Conservation (phyloP, 2,888 invertebrate genomes). For the Elegia similella region DNA sequence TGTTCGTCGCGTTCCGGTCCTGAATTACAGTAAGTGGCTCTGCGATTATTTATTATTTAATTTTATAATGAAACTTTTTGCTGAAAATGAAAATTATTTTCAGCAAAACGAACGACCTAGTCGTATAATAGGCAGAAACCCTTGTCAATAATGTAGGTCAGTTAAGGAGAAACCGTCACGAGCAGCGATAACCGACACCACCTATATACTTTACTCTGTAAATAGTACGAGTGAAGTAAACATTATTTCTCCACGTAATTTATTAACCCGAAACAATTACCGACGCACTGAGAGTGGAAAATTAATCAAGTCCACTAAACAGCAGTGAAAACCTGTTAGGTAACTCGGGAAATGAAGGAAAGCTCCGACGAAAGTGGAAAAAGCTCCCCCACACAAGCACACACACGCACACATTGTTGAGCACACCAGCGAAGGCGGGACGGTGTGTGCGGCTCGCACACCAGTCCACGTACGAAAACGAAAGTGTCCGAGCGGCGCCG, state of each 20-base stretch:
- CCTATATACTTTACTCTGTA: neutral
- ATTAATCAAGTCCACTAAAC: constrained; percentile 42
- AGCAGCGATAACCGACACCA: constrained; percentile 2
- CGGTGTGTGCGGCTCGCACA: constrained; percentile 43
- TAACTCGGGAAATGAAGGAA: constrained; percentile 75
- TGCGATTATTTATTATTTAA: constrained; percentile 2
- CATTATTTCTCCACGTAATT: constrained; percentile 35
- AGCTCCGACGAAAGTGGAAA: constrained; percentile 78
- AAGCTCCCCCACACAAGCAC: constrained; percentile 52
- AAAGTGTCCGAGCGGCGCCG: constrained; percentile 77
- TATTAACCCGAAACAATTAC: constrained; percentile 35
- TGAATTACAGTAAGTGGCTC: constrained; percentile 31
- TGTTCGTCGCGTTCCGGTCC: constrained; percentile 47
- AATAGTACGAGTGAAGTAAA: constrained; percentile 15
- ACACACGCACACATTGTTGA: constrained; percentile 29
- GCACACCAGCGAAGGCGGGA: constrained; percentile 28
- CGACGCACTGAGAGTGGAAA: constrained; percentile 21
- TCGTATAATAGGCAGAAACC: constrained; percentile 5
- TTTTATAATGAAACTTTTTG: neutral
- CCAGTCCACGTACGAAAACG: constrained; percentile 74
- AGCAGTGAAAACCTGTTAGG: constrained; percentile 64
- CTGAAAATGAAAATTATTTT: neutral
- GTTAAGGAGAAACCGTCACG: constrained; percentile 9
- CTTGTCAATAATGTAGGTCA: constrained; percentile 11
- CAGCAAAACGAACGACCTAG: neutral